Evolutionary conservation across 2,888 invertebrate genomes (phyloP).

Genomic region (Lycaena phlaeas): DNA sequence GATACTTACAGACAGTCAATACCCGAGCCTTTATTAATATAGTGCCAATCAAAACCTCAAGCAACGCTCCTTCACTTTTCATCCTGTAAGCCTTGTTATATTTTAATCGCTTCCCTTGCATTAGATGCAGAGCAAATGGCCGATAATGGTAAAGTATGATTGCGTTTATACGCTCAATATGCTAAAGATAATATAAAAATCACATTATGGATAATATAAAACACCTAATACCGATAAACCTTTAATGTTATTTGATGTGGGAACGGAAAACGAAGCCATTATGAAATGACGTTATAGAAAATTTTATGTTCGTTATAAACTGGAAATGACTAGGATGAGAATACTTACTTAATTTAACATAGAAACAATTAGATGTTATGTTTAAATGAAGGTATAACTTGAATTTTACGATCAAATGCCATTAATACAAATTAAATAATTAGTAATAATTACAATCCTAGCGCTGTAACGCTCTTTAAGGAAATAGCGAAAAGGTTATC

Average conservation of each 20-base stretch:
- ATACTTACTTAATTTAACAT: not conserved
- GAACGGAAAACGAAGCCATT: not conserved
- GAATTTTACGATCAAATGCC: not conserved
- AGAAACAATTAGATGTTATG: not conserved
- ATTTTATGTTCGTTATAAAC: not conserved
- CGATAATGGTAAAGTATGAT: no score
- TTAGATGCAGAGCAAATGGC: no score
- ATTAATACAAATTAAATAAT: not conserved
- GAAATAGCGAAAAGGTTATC: no score
- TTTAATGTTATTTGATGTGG: not conserved
- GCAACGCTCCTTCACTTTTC: no score
- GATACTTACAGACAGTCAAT: no score
- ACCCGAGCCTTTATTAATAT: no score
- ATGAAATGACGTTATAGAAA: not conserved
- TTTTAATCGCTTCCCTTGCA: no score
- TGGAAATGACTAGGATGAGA: not conserved
- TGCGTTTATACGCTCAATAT: no score
- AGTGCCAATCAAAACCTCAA: no score
- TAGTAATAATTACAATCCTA: no score
- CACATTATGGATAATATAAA: conserved; percentile 2
- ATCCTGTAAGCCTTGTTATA: no score
- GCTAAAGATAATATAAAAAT: conserved; percentile 1
- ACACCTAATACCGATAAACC: conserved; percentile 2
- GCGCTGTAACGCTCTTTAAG: no score
- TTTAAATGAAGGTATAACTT: not conserved